phyloP scores from a whole-genome alignment of 2,113 vertebrate genomes.

The Austrofundulus limnaeus region DNA sequence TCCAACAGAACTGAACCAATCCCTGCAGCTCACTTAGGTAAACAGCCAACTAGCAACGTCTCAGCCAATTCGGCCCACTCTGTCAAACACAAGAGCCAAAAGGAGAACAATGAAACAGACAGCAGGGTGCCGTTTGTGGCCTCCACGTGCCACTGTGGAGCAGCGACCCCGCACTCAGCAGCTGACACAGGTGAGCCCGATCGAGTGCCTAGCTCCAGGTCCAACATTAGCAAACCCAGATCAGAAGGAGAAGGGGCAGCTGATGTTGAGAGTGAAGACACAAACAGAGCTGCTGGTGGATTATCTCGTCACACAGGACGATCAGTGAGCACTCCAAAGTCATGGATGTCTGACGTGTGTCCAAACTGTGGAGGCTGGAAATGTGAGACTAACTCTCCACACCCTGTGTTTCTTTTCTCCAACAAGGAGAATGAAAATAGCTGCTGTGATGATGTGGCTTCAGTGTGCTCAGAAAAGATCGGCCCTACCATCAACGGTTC shows the following conservation, averaged over 20 bases:
- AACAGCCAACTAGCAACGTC: slow-evolving; percentile 2
- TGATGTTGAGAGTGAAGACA: slow-evolving; percentile 36
- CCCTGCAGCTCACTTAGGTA: not conserved
- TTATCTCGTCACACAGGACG: slow-evolving; percentile 46
- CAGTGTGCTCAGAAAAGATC: slow-evolving; percentile 52
- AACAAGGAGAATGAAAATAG: slow-evolving; percentile 5
- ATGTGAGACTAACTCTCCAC: slow-evolving; percentile 13
- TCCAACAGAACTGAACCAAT: slow-evolving; percentile 17
- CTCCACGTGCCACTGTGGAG: slow-evolving; percentile 47
- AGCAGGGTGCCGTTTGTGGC: slow-evolving; percentile 38
- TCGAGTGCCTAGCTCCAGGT: slow-evolving; percentile 25
- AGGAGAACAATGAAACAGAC: slow-evolving; percentile 10
- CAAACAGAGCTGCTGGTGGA: slow-evolving; percentile 44
- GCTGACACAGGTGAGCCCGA: slow-evolving; percentile 20
- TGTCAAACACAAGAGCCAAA: slow-evolving; percentile 12
- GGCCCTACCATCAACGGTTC: slow-evolving; percentile 46
- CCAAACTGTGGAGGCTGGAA: slow-evolving; percentile 65
- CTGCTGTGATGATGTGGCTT: slow-evolving; percentile 34
- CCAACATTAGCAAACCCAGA: slow-evolving; percentile 18
- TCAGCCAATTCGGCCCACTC: not conserved
- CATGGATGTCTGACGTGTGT: slow-evolving; percentile 53
- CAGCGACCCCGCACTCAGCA: slow-evolving; percentile 15
- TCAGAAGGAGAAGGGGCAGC: slow-evolving; percentile 29
- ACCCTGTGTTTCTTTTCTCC: not conserved
- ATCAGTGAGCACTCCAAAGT: slow-evolving; percentile 43